Percentiles rank a stretch among this genome's conserved stretches.
phyloP scores from a whole-genome alignment of 1,140 invertebrate species.

The Drosophila ogumai region DNA sequence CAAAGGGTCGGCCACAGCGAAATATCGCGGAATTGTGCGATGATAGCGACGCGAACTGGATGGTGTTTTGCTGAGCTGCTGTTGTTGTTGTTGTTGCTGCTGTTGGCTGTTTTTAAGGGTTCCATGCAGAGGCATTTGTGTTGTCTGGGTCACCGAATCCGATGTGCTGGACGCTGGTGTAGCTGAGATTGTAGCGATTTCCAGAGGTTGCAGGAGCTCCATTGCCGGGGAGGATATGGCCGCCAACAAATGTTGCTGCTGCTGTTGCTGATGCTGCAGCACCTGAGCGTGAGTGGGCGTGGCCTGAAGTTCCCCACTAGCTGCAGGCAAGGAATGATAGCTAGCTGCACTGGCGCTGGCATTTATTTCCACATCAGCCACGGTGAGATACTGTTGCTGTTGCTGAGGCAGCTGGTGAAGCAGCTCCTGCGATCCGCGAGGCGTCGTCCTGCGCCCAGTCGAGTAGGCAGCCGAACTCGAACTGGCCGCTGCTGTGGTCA shows the following conservation, averaged over 20 bases:
- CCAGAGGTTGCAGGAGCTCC: conserved; percentile 62
- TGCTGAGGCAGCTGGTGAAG: conserved; percentile 62
- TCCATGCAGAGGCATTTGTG: conserved; percentile 58
- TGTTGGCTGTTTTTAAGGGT: conserved; percentile 52
- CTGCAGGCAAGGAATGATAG: conserved; percentile 70
- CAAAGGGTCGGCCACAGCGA: conserved; percentile 76
- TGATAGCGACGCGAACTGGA: conserved; percentile 82
- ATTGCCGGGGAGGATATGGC: conserved; percentile 54
- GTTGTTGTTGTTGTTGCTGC: conserved; percentile 21
- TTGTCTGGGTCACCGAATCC: conserved; percentile 72
- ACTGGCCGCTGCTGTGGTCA: conserved; percentile 62
- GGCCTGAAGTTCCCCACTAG: conserved; percentile 53
- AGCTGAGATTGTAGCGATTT: conserved; percentile 66
- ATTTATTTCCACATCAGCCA: conserved; percentile 81
- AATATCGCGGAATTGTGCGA: conserved; percentile 84
- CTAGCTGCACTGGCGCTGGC: conserved; percentile 66
- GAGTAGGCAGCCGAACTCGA: conserved; percentile 46
- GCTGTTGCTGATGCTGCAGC: conserved; percentile 40
- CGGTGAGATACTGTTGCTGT: conserved; percentile 76
- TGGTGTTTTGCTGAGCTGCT: conserved; percentile 63
- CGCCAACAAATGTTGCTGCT: conserved; percentile 57
- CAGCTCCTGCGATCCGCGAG: conserved; percentile 68
- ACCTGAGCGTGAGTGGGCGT: conserved; percentile 55
- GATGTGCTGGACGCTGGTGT: conserved; percentile 42
- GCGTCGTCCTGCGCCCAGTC: conserved; percentile 53